phyloP scores from a whole-genome alignment of 2,113 vertebrate genomes.

The Hemichromis elongatus region DNA sequence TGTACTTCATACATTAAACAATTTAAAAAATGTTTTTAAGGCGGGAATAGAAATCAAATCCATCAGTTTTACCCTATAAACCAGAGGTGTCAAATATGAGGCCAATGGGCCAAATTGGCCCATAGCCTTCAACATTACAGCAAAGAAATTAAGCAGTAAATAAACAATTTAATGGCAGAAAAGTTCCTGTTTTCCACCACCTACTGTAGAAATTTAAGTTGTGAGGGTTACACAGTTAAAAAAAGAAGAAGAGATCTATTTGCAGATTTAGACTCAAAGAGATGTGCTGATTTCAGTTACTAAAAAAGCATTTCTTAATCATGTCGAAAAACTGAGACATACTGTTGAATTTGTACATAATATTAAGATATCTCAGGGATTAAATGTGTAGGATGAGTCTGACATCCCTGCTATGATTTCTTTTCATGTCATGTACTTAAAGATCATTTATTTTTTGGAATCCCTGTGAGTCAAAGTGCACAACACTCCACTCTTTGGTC shows the following conservation, averaged over 20 bases:
- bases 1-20: background rate
- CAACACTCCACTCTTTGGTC: no score
- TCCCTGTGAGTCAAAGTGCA: no score
- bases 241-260: background rate
- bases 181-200: background rate
- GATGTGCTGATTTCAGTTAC: background rate
- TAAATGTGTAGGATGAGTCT: background rate
- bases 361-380: background rate
- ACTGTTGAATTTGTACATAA: background rate
- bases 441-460: no score
- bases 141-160: background rate
- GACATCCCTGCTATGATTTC: no score
- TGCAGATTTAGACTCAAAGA: background rate
- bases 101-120: background rate
- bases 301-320: background rate
- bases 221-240: accelerated
- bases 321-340: background rate
- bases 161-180: background rate
- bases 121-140: background rate
- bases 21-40: background rate
- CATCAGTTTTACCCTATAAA: background rate
- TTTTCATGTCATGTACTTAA: no score
- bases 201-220: background rate
- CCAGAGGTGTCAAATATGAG: background rate
- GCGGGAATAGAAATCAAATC: background rate